A percentile compares a stretch with the other conserved stretches of the same genome.
Conservation (phyloP, 1,140 invertebrate genomes). For the Hycleus cichorii region DNA sequence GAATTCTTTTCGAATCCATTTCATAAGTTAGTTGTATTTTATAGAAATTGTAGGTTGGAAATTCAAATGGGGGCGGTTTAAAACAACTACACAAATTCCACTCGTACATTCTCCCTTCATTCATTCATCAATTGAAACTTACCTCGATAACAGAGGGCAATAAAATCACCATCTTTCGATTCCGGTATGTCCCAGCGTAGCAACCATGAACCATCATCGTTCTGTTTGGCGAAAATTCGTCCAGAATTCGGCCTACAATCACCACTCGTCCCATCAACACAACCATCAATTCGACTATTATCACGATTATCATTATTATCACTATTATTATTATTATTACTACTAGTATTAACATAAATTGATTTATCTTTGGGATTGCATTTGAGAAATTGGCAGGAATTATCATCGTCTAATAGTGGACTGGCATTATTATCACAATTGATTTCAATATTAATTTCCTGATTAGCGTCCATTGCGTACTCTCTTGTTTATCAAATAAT, state of each 20-base stretch:
- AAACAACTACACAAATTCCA: no score
- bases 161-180: slow-evolving; percentile 31
- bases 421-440: slow-evolving; percentile 14
- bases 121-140: not conserved
- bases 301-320: not conserved
- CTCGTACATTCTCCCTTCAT: no score
- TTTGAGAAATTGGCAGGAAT: slow-evolving; percentile 24
- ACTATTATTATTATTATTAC: not conserved
- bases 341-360: slow-evolving; percentile 2
- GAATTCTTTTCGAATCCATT: no score
- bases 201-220: slow-evolving; percentile 27
- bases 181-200: slow-evolving; percentile 27
- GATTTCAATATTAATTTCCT: slow-evolving; percentile 11
- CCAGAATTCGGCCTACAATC: slow-evolving; percentile 10
- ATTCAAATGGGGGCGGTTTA: no score
- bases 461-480: not conserved
- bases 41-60: no score
- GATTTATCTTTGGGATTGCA: slow-evolving; percentile 21
- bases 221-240: slow-evolving; percentile 21
- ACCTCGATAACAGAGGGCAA: slow-evolving; percentile 33
- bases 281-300: not conserved
- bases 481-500: not conserved
- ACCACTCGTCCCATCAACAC: slow-evolving; percentile 11
- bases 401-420: slow-evolving; percentile 1
- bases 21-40: no score